Evolutionary conservation across 2,797 vertebrate species (phyloP).

Genomic region (Sebastes vulpes): DNA sequence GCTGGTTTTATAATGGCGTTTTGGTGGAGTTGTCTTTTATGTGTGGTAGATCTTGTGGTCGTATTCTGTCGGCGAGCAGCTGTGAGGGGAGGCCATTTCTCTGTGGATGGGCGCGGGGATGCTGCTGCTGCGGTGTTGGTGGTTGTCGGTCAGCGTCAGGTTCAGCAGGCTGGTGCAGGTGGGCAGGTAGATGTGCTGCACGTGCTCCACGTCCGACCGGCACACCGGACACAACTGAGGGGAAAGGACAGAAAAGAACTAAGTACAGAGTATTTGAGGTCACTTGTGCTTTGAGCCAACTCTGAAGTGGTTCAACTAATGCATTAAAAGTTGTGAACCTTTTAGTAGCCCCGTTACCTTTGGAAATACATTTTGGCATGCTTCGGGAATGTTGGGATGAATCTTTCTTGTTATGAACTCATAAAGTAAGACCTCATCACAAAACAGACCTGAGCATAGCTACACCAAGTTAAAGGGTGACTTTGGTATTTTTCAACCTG

Average conservation of each 20-base stretch:
- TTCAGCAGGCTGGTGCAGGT: slow-evolving; percentile 97
- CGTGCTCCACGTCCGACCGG: slow-evolving; percentile 92
- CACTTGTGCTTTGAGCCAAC: neutral
- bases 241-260: neutral
- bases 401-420: neutral
- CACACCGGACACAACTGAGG: slow-evolving; percentile 94
- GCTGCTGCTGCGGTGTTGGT: slow-evolving; percentile 61
- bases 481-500: too few species aligned
- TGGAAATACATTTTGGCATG: neutral
- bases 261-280: neutral
- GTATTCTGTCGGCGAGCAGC: slow-evolving; percentile 84
- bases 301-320: neutral
- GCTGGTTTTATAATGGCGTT: neutral
- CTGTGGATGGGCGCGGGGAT: slow-evolving; percentile 80
- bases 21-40: slow-evolving; percentile 51
- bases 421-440: neutral
- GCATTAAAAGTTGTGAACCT: neutral
- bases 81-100: slow-evolving; percentile 62
- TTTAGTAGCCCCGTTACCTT: neutral
- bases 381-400: neutral
- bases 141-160: slow-evolving; percentile 87
- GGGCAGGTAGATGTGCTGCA: slow-evolving; percentile 97
- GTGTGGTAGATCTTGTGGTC: slow-evolving; percentile 85
- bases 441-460: neutral
- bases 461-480: too few species aligned